phyloP scores from a whole-genome alignment of 2,888 invertebrate species.

The Mimas tiliae region DNA sequence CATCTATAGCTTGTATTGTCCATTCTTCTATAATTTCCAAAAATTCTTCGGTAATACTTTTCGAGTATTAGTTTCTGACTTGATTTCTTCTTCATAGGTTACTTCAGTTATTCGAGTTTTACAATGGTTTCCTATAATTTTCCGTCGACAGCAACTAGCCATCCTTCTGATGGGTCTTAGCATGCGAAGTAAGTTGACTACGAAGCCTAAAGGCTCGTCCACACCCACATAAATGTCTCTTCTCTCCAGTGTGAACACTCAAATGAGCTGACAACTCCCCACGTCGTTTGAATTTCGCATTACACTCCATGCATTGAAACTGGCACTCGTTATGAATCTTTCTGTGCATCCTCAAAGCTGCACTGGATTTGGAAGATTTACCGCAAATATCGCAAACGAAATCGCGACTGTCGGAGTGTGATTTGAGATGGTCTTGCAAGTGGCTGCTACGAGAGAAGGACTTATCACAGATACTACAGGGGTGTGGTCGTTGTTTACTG shows the following conservation, averaged over 20 bases:
- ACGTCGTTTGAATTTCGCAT: constrained; percentile 80
- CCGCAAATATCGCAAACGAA: constrained; percentile 84
- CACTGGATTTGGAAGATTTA: constrained; percentile 77
- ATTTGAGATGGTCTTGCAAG: constrained; percentile 77
- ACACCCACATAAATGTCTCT: constrained; percentile 82
- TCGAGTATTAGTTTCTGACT: too few relatives aligned
- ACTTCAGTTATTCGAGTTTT: too few relatives aligned
- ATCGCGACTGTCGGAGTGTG: constrained; percentile 71
- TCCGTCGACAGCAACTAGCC: not conserved
- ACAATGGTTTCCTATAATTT: not conserved
- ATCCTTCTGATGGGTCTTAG: constrained; percentile 28
- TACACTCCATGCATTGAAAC: constrained; percentile 77
- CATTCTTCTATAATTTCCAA: too few relatives aligned
- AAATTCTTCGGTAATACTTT: too few relatives aligned
- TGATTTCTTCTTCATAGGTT: too few relatives aligned
- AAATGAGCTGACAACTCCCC: constrained; percentile 82
- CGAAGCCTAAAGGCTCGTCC: constrained; percentile 76
- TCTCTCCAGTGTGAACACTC: constrained; percentile 83
- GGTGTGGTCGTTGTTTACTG: constrained; percentile 70
- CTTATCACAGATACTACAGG: constrained; percentile 74
- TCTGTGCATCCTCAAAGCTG: constrained; percentile 80
- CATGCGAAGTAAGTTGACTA: constrained; percentile 56
- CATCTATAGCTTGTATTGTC: too few relatives aligned
- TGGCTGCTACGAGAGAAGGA: constrained; percentile 78
- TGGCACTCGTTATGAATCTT: constrained; percentile 64